phyloP scores from a whole-genome alignment of 2,888 invertebrate genomes.

The Caenorhabditis afra region DNA sequence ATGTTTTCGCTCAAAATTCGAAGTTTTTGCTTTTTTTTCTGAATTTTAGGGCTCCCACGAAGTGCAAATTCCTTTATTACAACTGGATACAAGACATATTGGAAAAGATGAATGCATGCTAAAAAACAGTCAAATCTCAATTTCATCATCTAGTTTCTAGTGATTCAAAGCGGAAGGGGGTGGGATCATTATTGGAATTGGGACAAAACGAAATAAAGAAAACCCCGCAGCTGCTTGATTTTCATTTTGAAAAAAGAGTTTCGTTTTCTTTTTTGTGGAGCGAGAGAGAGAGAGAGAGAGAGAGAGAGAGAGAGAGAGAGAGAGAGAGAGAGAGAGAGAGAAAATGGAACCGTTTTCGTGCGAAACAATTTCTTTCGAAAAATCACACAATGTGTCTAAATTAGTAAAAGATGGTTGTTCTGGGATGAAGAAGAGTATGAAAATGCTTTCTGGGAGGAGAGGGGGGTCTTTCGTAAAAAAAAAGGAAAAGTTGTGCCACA shows the following conservation, averaged over 20 bases:
- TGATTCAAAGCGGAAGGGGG: not conserved
- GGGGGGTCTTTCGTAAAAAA: not conserved
- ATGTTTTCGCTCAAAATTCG: too few species aligned
- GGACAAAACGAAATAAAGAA: not conserved
- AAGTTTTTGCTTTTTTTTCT: too few species aligned
- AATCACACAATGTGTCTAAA: not conserved
- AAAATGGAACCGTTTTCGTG: not conserved
- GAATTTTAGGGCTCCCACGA: too few species aligned
- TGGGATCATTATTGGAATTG: not conserved
- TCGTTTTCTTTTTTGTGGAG: conserved; percentile 1
- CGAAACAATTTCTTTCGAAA: not conserved
- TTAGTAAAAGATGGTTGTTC: not conserved
- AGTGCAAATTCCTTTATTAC: not conserved
- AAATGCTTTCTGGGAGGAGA: not conserved
- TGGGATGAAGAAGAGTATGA: not conserved
- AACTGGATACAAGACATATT: not conserved
- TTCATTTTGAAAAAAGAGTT: not conserved
- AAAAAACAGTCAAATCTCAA: not conserved
- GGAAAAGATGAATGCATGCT: not conserved
- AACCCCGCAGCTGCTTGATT: not conserved
- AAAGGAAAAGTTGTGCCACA: too few species aligned
- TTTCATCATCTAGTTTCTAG: not conserved
- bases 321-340: not conserved
- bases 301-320: too few species aligned
- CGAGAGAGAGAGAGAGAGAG: too few species aligned